These are phyloP conservation scores for Caenorhabditis latens DNA, from an alignment of 1,140 invertebrate genomes.

Conservation along the genomic window DNA sequence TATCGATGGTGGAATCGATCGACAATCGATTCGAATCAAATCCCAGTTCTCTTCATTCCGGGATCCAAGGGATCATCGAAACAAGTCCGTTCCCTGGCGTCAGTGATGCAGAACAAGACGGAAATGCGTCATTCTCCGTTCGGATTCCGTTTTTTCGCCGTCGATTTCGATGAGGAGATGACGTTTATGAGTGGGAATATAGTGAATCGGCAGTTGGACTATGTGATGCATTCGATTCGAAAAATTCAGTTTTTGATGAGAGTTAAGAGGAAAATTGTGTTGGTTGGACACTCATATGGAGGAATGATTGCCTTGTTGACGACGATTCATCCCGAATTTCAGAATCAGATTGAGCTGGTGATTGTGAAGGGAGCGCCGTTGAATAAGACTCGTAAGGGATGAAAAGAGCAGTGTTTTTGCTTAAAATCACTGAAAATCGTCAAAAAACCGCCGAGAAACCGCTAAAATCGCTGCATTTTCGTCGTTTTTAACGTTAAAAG, in stretches of 20 bases:
- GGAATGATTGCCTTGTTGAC: constrained; percentile 17
- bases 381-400: not conserved
- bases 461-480: too few species aligned
- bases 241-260: not conserved
- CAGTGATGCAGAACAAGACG: constrained; percentile 57
- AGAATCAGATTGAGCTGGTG: constrained; percentile 14
- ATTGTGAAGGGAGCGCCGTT: constrained; percentile 20
- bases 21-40: not conserved
- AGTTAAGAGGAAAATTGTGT: constrained; percentile 8
- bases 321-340: constrained; percentile 39
- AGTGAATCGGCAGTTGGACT: constrained; percentile 39
- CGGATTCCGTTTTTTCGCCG: constrained; percentile 42
- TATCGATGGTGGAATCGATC: not conserved
- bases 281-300: constrained; percentile 49
- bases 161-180: constrained; percentile 57
- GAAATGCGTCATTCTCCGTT: constrained; percentile 33
- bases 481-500: too few species aligned
- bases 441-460: too few species aligned
- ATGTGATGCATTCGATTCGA: constrained; percentile 51
- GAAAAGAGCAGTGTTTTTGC: too few species aligned
- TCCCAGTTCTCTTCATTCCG: constrained; percentile 49
- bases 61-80: constrained; percentile 28
- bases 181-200: constrained; percentile 47
- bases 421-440: not conserved
- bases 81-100: constrained; percentile 48